Percentiles rank a stretch among this genome's conserved stretches.
Evolutionary conservation across 2,113 vertebrate genomes (phyloP).

Genomic region (Cairina moschata): DNA sequence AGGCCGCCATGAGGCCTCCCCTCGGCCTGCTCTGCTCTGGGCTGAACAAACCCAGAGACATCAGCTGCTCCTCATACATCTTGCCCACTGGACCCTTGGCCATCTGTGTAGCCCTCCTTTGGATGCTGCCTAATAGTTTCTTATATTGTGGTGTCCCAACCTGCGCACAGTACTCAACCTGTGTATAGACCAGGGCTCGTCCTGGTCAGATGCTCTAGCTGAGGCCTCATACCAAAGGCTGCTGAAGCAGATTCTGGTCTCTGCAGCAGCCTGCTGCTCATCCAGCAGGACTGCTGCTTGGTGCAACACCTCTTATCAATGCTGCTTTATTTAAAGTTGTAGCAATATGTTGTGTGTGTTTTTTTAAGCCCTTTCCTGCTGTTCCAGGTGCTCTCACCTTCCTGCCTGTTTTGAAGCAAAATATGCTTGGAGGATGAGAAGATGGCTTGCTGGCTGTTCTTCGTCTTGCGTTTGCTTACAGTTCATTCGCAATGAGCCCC

Average conservation of each 20-base stretch:
- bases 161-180: not conserved
- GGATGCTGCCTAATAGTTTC: no score
- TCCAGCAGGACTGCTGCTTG: not conserved
- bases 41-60: no score
- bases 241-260: not conserved
- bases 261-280: not conserved
- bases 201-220: not conserved
- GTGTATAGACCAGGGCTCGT: fast-evolving
- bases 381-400: not conserved
- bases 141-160: no score
- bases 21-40: no score
- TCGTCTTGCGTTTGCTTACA: not conserved
- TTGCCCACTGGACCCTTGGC: no score
- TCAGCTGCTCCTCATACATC: no score
- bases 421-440: fast-evolving
- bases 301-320: fast-evolving
- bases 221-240: not conserved
- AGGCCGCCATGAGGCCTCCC: not conserved
- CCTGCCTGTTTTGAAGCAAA: not conserved
- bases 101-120: no score
- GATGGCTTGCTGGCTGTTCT: not conserved
- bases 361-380: no score
- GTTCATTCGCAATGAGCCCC: not conserved
- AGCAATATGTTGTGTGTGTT: not conserved
- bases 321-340: not conserved